A percentile compares a stretch with the other conserved stretches of the same genome.
Evolutionary conservation across 1,140 invertebrate genomes (phyloP).

Genomic region (Lepidurus packardi): DNA sequence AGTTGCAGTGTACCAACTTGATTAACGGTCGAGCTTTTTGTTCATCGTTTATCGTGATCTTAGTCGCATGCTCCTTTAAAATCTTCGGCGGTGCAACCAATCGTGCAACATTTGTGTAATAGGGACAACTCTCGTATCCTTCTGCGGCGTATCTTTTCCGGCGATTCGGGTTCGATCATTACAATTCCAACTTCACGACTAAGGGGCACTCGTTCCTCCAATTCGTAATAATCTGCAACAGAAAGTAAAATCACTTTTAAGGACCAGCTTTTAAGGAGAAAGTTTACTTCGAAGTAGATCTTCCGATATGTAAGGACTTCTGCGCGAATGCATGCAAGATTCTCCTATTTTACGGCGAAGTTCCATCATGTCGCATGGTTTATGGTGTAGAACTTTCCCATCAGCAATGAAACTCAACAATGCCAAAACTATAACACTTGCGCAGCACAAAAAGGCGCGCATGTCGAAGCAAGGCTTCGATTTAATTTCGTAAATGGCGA

Average conservation of each 20-base stretch:
- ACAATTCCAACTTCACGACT: background rate
- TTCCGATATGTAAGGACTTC: background rate
- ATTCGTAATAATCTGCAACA: background rate
- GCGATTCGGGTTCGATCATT: background rate
- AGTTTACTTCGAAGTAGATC: conserved; percentile 10
- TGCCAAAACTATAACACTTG: background rate
- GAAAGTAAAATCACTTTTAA: background rate
- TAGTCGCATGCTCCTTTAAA: conserved; percentile 34
- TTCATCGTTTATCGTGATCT: no score
- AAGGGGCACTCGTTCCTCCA: background rate
- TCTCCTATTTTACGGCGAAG: background rate
- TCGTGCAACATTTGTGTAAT: conserved; percentile 34
- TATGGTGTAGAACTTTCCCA: background rate
- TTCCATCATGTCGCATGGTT: conserved; percentile 2
- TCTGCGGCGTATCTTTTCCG: background rate
- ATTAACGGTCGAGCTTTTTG: no score
- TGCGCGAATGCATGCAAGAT: background rate
- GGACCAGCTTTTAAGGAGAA: background rate
- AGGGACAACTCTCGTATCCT: conserved; percentile 27
- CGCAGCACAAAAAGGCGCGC: background rate
- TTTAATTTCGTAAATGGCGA: background rate
- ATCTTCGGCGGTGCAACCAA: conserved; percentile 34
- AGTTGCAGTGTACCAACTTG: no score
- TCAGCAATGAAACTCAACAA: background rate
- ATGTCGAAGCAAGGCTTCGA: background rate